Base-by-base conservation (phyloP, 2,797 vertebrate species). In the Enteromius paludinosus region DNA sequence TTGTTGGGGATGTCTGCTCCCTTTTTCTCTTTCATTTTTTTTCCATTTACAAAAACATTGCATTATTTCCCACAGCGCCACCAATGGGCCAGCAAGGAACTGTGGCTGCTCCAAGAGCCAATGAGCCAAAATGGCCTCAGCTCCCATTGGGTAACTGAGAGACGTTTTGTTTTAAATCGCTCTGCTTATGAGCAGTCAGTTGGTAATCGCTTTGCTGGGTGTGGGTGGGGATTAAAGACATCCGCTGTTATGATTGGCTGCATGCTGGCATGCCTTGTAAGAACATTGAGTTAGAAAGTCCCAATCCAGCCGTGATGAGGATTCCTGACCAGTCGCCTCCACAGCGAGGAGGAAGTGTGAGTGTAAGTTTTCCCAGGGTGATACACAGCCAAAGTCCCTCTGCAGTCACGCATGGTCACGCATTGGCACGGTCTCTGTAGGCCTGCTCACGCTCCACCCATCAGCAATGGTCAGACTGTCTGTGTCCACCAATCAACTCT, bases 231-330 rank as follows among this genome's bases (percentile, higher is more conserved):
- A 68, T 83, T 82, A 62, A 77, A 78, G 65, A 47, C 30, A 28
- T 87, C 77, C 79, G 84, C 89, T 90, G 74, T 74, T 88, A 33
- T 85, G 88, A 90, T 90, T 92, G 87, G 89, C 87, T 91, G 93
- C 92, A 93, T 94, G 93, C 79, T 88, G 81, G 92, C 94, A 94
- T 94, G 94, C 25, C 78, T 86, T 85, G 54, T 86, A 82, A 54
- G 47, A 79, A 25, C 49, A 20, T 41, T 65, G 62, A 69, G 87
- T 87, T 87, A 92, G 91, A 92, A 91, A 90, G 91, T 93, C 90
- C 72, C 25, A n/a, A 38, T 20, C 84, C 84, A 18, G 11, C 45
- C 85, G 47, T 84, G 78, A 73, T 66, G 86, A 87, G 82, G 78
- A 84, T 79, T 45, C 81, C 35, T 79, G 88, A 70, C 14, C 45